Conservation (phyloP, 2,888 invertebrate species). For the Diploptera punctata region DNA sequence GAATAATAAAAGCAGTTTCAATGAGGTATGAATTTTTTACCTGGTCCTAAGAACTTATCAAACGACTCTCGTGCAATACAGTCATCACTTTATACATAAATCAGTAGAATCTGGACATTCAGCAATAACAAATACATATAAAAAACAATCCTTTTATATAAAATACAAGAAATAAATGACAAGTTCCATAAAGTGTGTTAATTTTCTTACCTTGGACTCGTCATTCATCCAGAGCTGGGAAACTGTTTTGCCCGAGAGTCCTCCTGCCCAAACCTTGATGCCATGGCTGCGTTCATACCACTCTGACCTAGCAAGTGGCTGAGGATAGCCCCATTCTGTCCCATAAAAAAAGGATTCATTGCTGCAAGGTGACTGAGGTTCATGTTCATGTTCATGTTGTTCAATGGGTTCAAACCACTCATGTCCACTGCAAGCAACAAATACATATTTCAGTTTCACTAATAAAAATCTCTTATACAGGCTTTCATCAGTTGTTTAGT, state of each 20-base stretch:
- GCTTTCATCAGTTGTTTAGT: no score
- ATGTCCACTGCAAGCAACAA: slow-evolving; percentile 51
- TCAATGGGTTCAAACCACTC: slow-evolving; percentile 50
- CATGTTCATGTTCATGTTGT: slow-evolving; percentile 51
- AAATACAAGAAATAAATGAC: slow-evolving; percentile 16
- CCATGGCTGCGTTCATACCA: slow-evolving; percentile 46
- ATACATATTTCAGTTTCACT: no score
- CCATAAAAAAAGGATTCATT: slow-evolving; percentile 53
- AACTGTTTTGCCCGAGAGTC: slow-evolving; percentile 58
- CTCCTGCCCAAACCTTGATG: slow-evolving; percentile 53
- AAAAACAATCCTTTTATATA: no score
- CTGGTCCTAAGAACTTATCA: no score
- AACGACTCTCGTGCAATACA: no score
- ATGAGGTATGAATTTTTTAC: no score
- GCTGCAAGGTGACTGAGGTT: slow-evolving; percentile 54
- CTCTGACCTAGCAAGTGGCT: slow-evolving; percentile 54
- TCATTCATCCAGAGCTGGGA: slow-evolving; percentile 66
- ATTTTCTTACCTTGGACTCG: slow-evolving; percentile 44
- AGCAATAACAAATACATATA: no score
- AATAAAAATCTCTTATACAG: no score
- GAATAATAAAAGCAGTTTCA: no score
- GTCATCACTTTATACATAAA: no score
- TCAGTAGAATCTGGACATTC: no score
- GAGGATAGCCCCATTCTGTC: slow-evolving; percentile 46
- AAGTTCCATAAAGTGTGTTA: no score